Conservation (phyloP, 2,797 vertebrate species). For the Hypotaenidia philippensis region DNA sequence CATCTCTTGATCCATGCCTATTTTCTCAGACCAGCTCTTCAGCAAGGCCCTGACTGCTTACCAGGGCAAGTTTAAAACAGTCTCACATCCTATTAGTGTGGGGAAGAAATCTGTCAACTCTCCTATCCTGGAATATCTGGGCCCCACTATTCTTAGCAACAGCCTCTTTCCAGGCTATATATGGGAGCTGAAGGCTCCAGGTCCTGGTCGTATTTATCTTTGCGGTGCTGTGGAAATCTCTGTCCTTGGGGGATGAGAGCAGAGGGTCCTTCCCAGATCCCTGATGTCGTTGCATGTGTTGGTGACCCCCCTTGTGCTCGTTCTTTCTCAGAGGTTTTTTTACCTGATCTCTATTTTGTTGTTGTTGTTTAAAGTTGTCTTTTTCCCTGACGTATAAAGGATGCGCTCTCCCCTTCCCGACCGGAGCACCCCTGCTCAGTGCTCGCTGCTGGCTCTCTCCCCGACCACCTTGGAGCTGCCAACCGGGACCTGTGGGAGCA, state of each 20-base stretch:
- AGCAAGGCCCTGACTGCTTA: not conserved
- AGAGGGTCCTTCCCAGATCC: not conserved
- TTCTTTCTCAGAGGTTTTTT: not conserved
- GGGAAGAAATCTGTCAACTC: conserved; percentile 51
- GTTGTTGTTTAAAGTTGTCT: not conserved
- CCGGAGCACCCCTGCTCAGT: not conserved
- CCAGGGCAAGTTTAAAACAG: conserved; percentile 49
- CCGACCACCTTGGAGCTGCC: rapidly evolving
- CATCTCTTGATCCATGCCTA: conserved; percentile 9
- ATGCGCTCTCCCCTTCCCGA: not conserved
- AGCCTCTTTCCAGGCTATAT: conserved; percentile 69
- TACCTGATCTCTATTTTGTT: not conserved
- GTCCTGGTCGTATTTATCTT: conserved; percentile 50
- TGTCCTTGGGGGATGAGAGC: not conserved
- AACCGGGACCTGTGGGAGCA: not conserved
- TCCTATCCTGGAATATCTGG: not conserved
- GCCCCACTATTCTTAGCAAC: conserved; percentile 65
- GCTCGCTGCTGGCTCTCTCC: not conserved
- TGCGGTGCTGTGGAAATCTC: not conserved
- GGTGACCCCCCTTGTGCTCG: not conserved
- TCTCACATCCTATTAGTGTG: not conserved
- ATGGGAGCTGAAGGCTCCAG: conserved; percentile 30
- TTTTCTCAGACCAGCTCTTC: conserved; percentile 20
- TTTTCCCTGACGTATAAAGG: not conserved
- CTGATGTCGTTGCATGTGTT: not conserved